These are phyloP conservation scores for Drosophila kikkawai DNA, from an alignment of 1,140 invertebrate species.

Conservation along the genomic window DNA sequence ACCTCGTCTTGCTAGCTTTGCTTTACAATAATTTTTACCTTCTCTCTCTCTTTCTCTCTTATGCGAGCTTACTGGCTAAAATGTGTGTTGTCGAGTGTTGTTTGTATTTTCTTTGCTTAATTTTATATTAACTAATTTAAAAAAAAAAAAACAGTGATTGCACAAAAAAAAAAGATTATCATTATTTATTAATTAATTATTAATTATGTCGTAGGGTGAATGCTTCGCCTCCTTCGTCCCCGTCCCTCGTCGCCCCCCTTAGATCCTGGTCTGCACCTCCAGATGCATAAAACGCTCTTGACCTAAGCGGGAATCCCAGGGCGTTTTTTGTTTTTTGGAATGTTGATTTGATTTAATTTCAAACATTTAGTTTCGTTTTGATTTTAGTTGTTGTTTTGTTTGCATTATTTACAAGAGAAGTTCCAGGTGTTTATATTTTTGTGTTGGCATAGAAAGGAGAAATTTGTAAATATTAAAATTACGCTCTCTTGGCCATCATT, in stretches of 20 bases:
- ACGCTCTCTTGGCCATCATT: conserved; percentile 21
- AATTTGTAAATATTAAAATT: conserved; percentile 50
- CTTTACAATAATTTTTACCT: conserved; percentile 27
- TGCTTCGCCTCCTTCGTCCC: conserved; percentile 17
- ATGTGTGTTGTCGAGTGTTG: conserved; percentile 22
- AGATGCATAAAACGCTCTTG: conserved; percentile 82
- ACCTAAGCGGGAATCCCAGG: conserved; percentile 45
- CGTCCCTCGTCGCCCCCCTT: conserved; percentile 24
- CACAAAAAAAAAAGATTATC: conserved; percentile 25
- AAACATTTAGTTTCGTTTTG: conserved; percentile 10
- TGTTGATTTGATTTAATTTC: conserved; percentile 50
- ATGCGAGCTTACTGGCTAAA: conserved; percentile 19
- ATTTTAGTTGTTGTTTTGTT: conserved; percentile 22
- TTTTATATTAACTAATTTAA: conserved; percentile 21
- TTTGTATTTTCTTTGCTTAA: conserved; percentile 43
- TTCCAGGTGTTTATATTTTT: conserved; percentile 10
- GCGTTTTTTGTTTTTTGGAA: conserved; percentile 51
- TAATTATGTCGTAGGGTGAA: conserved; percentile 31
- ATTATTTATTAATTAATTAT: conserved; percentile 11
- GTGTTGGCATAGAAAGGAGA: conserved; percentile 58
- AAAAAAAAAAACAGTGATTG: conserved; percentile 12
- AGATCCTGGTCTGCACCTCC: conserved; percentile 73
- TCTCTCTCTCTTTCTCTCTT: neutral
- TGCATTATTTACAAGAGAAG: conserved; percentile 34
- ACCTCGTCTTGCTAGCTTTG: conserved; percentile 22